These are phyloP conservation scores for Tribolium castaneum DNA, from an alignment of 1,140 invertebrate genomes.

Conservation along the genomic window DNA sequence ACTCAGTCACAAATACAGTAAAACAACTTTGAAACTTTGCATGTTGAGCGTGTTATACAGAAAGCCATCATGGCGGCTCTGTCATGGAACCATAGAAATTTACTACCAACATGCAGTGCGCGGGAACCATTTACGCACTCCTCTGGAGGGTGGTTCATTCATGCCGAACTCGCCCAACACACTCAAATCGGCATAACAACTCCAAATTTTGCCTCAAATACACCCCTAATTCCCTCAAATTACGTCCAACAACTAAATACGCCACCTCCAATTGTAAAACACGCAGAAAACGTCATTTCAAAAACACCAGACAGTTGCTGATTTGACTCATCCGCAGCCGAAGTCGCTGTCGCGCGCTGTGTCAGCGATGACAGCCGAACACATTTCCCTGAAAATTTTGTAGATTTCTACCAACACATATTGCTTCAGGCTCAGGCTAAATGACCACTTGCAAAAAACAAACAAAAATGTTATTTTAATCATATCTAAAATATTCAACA, in stretches of 20 bases:
- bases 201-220: background rate
- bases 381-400: background rate
- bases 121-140: constrained; percentile 70
- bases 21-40: constrained; percentile 75
- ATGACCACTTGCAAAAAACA: too few relatives aligned
- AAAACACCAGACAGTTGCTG: constrained; percentile 3
- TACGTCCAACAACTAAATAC: background rate
- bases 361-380: constrained; percentile 30
- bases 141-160: constrained; percentile 57
- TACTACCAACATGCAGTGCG: constrained; percentile 69
- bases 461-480: too few relatives aligned
- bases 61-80: constrained; percentile 78
- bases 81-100: constrained; percentile 74
- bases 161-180: constrained; percentile 44
- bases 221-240: background rate
- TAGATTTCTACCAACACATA: background rate
- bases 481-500: too few relatives aligned
- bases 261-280: background rate
- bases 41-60: constrained; percentile 74
- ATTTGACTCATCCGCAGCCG: constrained; percentile 4
- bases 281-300: background rate
- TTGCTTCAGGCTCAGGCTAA: too few relatives aligned
- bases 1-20: constrained; percentile 78
- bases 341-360: constrained; percentile 1
- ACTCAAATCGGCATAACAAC: background rate